Conservation (phyloP, 2,113 vertebrate genomes). For the Cinclus mexicanus region DNA sequence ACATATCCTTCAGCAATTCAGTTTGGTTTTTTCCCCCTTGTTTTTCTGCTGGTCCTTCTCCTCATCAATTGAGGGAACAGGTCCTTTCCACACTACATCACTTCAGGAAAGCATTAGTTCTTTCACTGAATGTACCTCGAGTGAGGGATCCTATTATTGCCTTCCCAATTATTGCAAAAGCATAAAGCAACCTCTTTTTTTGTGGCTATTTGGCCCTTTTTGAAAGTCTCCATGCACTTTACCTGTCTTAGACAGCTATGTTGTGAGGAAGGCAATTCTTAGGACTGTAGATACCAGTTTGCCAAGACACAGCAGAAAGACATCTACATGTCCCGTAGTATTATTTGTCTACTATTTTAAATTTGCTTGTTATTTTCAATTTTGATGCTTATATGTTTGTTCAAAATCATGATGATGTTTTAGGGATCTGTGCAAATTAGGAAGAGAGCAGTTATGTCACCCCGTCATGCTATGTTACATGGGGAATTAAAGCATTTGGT, state of each 20-base stretch:
- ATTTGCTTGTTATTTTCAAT: not conserved
- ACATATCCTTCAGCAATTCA: not conserved
- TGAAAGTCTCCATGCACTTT: not conserved
- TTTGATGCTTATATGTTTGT: not conserved
- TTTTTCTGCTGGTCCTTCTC: not conserved
- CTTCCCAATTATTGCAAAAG: not conserved
- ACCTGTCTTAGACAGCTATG: not conserved
- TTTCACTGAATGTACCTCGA: not conserved
- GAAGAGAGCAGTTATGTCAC: not conserved
- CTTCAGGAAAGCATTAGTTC: not conserved
- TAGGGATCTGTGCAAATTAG: not conserved
- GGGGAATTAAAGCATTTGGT: not conserved
- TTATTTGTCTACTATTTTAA: not conserved
- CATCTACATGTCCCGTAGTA: not conserved
- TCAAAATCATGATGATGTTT: not conserved
- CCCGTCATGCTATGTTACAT: not conserved
- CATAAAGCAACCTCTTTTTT: not conserved
- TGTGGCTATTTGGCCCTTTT: not conserved
- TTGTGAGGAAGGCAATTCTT: not conserved
- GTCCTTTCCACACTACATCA: not conserved
- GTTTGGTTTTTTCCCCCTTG: not conserved
- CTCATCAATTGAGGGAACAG: not conserved
- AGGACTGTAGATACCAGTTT: not conserved
- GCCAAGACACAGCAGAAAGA: not conserved
- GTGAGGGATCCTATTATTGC: not conserved